Conservation (phyloP, 2,797 vertebrate species). For the Eulemur coronatus region DNA sequence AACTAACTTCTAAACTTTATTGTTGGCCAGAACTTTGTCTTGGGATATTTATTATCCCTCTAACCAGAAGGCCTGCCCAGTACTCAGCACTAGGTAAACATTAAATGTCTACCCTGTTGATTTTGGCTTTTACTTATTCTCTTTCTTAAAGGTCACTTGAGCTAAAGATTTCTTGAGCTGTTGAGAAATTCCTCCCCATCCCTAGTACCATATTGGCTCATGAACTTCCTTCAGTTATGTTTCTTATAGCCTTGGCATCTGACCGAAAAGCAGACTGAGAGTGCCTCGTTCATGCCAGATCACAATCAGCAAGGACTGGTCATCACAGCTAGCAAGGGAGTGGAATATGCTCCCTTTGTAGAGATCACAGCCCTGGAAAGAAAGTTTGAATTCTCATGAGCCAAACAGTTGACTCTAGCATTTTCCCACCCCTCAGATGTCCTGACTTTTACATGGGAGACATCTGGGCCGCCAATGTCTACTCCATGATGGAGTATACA, state of each 20-base stretch:
- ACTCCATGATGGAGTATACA: not conserved
- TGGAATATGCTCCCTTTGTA: not conserved
- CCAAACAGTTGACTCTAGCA: not conserved
- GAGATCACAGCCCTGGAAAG: not conserved
- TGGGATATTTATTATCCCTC: not conserved
- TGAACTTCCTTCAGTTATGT: not conserved
- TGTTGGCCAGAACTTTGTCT: not conserved
- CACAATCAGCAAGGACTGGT: not conserved
- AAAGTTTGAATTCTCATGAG: not conserved
- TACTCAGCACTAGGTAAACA: not conserved
- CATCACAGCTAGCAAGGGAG: not conserved
- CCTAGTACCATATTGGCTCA: not conserved
- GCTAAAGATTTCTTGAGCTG: not conserved
- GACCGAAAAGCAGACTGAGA: not conserved
- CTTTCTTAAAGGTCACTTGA: not conserved
- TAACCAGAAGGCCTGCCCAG: not conserved
- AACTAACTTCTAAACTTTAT: not conserved
- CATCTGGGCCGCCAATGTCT: not conserved
- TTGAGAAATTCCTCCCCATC: not conserved
- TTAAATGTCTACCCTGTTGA: not conserved
- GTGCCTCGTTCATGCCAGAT: constrained; percentile 7
- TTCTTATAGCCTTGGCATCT: constrained; percentile 5
- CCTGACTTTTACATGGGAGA: not conserved
- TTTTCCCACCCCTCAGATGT: not conserved
- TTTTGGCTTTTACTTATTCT: constrained; percentile 30